Percentiles rank a stretch among this genome's conserved stretches.
These are phyloP conservation scores for Rhegmatorhina hoffmannsi DNA, from an alignment of 2,113 vertebrate species.

Conservation along the genomic window DNA sequence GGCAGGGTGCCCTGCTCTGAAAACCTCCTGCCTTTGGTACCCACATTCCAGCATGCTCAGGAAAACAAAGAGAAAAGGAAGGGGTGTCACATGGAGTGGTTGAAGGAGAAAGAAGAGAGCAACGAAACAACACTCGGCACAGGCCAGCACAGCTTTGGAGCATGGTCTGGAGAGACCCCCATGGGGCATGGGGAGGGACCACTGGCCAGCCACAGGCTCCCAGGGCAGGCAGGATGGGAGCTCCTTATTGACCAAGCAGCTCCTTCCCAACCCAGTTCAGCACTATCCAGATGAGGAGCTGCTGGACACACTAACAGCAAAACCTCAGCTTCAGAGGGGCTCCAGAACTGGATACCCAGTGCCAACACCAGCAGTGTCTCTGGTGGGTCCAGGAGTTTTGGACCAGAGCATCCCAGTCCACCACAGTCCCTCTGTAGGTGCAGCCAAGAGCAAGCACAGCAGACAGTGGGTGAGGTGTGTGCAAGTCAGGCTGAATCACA, in stretches of 20 bases:
- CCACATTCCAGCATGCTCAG: background rate
- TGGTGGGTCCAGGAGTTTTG: background rate
- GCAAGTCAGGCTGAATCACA: rapidly evolving
- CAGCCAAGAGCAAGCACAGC: background rate
- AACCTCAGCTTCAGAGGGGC: background rate
- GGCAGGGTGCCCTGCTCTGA: background rate
- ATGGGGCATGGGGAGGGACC: rapidly evolving
- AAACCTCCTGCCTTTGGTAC: rapidly evolving
- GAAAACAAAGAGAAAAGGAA: background rate
- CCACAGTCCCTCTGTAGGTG: background rate
- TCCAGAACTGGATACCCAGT: rapidly evolving
- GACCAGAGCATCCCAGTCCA: background rate
- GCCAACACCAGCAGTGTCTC: background rate
- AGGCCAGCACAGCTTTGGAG: background rate
- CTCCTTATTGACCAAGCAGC: background rate
- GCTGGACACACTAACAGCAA: background rate
- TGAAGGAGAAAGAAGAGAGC: background rate
- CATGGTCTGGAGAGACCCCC: background rate
- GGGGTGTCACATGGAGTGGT: background rate
- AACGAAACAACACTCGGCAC: background rate
- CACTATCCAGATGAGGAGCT: background rate
- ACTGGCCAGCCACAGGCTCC: background rate
- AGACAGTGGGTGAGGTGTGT: background rate
- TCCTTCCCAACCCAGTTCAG: background rate
- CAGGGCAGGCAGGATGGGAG: background rate